Evolutionary conservation across 2,888 invertebrate species (phyloP).

Genomic region (Noctua janthina): DNA sequence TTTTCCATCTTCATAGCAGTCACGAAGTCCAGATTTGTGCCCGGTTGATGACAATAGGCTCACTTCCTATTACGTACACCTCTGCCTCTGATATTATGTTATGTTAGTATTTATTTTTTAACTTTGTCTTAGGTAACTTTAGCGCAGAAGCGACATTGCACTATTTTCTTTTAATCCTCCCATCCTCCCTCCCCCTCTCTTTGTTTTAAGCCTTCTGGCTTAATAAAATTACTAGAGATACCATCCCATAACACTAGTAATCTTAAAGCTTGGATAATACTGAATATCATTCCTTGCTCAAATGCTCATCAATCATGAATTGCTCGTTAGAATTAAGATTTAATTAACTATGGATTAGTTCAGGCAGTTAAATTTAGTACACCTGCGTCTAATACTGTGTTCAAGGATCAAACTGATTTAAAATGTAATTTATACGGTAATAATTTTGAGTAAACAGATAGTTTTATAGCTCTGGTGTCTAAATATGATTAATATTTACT

Average conservation of each 20-base stretch:
- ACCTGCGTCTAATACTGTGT: constrained; percentile 37
- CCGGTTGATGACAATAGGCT: too few species aligned
- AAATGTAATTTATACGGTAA: constrained; percentile 42
- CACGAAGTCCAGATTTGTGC: too few species aligned
- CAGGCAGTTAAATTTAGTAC: constrained; percentile 37
- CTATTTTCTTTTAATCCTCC: too few species aligned
- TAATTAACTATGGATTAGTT: constrained; percentile 49
- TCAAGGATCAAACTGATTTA: constrained; percentile 22
- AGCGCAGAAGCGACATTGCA: too few species aligned
- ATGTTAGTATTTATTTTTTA: too few species aligned
- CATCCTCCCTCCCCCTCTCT: too few species aligned
- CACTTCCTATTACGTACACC: too few species aligned
- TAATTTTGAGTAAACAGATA: background rate
- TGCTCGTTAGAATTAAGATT: constrained; percentile 35
- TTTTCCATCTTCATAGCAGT: too few species aligned
- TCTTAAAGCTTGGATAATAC: constrained; percentile 4
- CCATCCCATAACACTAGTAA: background rate
- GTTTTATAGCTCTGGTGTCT: background rate
- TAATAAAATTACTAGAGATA: background rate
- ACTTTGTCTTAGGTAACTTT: too few species aligned
- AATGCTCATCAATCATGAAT: constrained; percentile 39
- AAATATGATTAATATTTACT: background rate
- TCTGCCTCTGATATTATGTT: too few species aligned
- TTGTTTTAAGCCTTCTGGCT: too few species aligned
- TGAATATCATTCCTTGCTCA: constrained; percentile 10